Evolutionary conservation across 1,140 invertebrate genomes (phyloP).

Genomic region (Aricia agestis): DNA sequence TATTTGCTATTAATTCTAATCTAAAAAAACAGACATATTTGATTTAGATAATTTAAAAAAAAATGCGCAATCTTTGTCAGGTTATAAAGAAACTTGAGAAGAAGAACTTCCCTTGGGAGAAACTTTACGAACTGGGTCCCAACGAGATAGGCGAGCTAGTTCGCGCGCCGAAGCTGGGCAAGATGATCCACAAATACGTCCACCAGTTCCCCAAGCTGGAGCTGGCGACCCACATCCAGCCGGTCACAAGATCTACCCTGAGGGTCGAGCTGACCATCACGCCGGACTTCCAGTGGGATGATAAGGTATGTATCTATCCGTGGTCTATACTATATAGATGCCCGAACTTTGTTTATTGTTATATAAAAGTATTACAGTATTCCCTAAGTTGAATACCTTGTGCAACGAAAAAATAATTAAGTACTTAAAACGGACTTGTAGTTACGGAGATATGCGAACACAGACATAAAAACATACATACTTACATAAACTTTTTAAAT

Average conservation of each 20-base stretch:
- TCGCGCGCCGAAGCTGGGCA: constrained; percentile 96
- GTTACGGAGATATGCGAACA: too few relatives aligned
- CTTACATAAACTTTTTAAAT: too few relatives aligned
- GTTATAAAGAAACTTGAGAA: constrained; percentile 98
- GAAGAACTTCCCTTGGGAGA: constrained; percentile 96
- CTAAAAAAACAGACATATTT: too few relatives aligned
- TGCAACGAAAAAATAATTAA: too few relatives aligned
- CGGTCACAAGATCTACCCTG: constrained; percentile 96
- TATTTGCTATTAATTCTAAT: too few relatives aligned
- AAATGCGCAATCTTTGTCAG: constrained; percentile 38
- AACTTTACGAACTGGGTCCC: constrained; percentile 96
- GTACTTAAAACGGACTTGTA: too few relatives aligned
- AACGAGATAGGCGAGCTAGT: constrained; percentile 99
- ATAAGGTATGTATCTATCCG: constrained; percentile 78
- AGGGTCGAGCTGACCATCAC: constrained; percentile 98
- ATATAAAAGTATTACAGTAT: too few relatives aligned
- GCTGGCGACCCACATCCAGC: constrained; percentile 96
- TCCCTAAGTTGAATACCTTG: too few relatives aligned
- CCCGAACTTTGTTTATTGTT: too few relatives aligned
- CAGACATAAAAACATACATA: too few relatives aligned
- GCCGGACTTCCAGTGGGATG: constrained; percentile 99
- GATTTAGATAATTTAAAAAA: too few relatives aligned
- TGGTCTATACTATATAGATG: too few relatives aligned
- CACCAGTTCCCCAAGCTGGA: constrained; percentile 98
- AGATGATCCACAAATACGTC: constrained; percentile 98